phyloP scores from a whole-genome alignment of 2,888 invertebrate genomes.

The Subacronicta megacephala region DNA sequence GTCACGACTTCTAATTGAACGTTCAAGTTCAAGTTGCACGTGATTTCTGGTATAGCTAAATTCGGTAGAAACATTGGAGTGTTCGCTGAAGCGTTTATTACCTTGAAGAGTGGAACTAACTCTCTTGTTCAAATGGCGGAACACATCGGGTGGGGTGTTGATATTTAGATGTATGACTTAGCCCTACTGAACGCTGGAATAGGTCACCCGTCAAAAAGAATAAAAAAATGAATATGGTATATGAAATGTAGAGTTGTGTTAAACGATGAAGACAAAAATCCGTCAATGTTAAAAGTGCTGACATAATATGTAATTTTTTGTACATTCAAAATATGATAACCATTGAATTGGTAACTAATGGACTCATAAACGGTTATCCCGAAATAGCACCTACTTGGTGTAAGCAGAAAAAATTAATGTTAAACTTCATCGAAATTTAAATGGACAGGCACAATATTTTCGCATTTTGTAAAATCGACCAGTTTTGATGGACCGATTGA shows the following conservation, averaged over 20 bases:
- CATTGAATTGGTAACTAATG: background rate
- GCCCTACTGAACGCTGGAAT: constrained; percentile 2
- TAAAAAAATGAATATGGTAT: no score
- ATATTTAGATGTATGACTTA: constrained; percentile 22
- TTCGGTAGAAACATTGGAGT: constrained; percentile 14
- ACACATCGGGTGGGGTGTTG: constrained; percentile 25
- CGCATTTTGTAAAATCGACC: no score
- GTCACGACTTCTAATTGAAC: constrained; percentile 30
- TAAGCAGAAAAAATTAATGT: background rate
- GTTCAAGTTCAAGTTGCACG: constrained; percentile 22
- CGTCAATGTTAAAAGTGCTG: no score
- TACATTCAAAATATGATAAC: background rate
- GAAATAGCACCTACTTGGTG: background rate
- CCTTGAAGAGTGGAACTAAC: constrained; percentile 32
- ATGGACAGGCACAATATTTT: no score
- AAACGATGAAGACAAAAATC: no score
- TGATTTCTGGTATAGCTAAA: constrained; percentile 24
- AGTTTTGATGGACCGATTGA: no score
- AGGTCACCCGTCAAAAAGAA: constrained; percentile 3
- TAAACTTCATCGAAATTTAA: no score
- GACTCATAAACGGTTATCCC: background rate
- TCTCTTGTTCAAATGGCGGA: constrained; percentile 34
- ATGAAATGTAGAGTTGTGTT: no score
- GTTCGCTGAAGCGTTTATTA: constrained; percentile 31
- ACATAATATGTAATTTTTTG: no score